Percentiles rank a stretch among this genome's conserved stretches.
phyloP scores from a whole-genome alignment of 2,797 vertebrate genomes.

The Myotis planiceps region DNA sequence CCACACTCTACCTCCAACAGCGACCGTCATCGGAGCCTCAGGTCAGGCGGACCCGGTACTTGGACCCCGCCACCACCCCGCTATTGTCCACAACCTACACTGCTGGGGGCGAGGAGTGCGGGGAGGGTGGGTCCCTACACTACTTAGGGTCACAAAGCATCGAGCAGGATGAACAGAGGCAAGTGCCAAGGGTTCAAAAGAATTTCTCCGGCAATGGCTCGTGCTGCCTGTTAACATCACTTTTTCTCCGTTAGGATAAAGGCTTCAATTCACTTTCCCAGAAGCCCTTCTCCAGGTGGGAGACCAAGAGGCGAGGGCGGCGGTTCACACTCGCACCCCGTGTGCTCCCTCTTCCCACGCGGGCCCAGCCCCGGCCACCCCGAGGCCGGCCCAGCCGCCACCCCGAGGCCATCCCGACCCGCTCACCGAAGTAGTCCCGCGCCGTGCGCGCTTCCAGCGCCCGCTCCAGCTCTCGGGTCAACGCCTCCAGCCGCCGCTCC shows the following conservation, averaged over 20 bases:
- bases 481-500: conserved; percentile 94
- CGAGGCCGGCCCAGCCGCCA: too few species aligned
- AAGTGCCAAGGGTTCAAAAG: neutral
- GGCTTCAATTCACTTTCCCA: neutral
- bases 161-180: neutral
- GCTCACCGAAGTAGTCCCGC: conserved; percentile 98
- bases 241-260: neutral
- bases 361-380: neutral
- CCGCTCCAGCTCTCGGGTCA: conserved; percentile 96
- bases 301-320: neutral
- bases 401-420: neutral
- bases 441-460: conserved; percentile 98
- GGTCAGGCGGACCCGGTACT: neutral
- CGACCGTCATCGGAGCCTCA: neutral
- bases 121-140: neutral
- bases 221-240: neutral
- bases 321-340: neutral
- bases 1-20: neutral
- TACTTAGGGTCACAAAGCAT: neutral
- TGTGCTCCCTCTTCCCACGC: too few species aligned
- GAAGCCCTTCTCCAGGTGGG: neutral
- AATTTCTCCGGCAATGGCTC: neutral
- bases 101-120: too few species aligned
- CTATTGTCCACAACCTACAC: neutral
- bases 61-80: neutral